Percentiles rank a stretch among this genome's conserved stretches.
Conservation (phyloP, 2,797 vertebrate genomes). For the Myoxocephalus aenaeus region DNA sequence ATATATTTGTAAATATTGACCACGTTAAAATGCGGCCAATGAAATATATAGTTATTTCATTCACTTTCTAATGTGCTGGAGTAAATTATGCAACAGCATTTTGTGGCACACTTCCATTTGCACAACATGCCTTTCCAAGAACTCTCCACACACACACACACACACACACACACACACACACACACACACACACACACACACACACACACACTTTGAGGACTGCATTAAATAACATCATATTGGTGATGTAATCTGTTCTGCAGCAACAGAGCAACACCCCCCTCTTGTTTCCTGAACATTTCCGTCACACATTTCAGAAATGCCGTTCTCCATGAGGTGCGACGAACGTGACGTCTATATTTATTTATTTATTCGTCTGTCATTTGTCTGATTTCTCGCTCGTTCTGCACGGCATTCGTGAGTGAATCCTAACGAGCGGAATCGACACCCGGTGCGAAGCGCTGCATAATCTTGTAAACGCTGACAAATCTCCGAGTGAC, state of each 20-base stretch:
- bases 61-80: slow-evolving; percentile 10
- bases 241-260: slow-evolving; percentile 32
- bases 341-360: slow-evolving; percentile 27
- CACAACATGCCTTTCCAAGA: background rate
- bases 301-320: slow-evolving; percentile 7
- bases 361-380: slow-evolving; percentile 6
- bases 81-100: slow-evolving; percentile 13
- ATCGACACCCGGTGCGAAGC: slow-evolving; percentile 24
- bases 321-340: background rate
- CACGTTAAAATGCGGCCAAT: background rate
- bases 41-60: background rate
- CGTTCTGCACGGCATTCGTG: slow-evolving; percentile 24
- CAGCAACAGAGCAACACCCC: background rate
- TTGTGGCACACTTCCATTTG: background rate
- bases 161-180: background rate
- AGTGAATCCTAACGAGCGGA: slow-evolving; percentile 55
- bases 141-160: slow-evolving; percentile 2
- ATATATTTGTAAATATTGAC: background rate
- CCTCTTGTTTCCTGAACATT: slow-evolving; percentile 29
- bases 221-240: background rate
- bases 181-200: slow-evolving; percentile 12
- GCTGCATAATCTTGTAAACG: slow-evolving; percentile 43
- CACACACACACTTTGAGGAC: background rate
- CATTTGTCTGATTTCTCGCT: background rate
- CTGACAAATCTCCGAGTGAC: slow-evolving; percentile 32